Evolutionary conservation across 2,113 vertebrate genomes (phyloP).

Genomic region (Cichladusa arquata): DNA sequence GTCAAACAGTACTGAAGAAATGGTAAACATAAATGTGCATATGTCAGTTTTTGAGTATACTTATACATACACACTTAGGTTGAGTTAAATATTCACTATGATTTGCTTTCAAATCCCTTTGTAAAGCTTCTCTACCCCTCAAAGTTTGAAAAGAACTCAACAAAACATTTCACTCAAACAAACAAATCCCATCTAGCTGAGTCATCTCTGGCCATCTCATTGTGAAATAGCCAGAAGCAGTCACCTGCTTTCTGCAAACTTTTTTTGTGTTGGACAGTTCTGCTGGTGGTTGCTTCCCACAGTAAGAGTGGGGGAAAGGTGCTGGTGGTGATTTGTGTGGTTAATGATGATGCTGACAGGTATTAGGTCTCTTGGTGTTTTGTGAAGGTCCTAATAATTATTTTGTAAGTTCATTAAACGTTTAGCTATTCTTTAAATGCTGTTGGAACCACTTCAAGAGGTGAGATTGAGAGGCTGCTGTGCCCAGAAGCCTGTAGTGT

Average conservation of each 20-base stretch:
- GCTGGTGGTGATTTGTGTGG: neutral
- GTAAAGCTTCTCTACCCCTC: neutral
- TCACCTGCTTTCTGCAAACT: neutral
- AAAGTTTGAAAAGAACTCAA: neutral
- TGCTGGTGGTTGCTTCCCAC: neutral
- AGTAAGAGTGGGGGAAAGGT: neutral
- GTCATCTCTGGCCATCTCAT: neutral
- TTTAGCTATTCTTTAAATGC: neutral
- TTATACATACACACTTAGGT: rapidly evolving
- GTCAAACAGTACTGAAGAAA: neutral
- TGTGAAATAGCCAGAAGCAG: neutral
- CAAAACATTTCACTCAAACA: neutral
- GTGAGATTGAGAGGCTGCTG: neutral
- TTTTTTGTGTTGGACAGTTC: neutral
- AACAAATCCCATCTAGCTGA: neutral
- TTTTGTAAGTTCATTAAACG: neutral
- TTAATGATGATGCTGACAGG: neutral
- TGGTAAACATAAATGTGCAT: neutral
- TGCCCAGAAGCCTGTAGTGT: neutral
- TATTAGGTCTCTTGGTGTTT: neutral
- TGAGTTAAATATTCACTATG: neutral
- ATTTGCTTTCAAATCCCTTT: neutral
- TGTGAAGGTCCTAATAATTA: neutral
- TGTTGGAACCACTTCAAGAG: neutral
- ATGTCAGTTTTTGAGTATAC: neutral